Base-by-base conservation (phyloP, 2,888 invertebrate genomes). In the Dexiosoma caninum region DNA sequence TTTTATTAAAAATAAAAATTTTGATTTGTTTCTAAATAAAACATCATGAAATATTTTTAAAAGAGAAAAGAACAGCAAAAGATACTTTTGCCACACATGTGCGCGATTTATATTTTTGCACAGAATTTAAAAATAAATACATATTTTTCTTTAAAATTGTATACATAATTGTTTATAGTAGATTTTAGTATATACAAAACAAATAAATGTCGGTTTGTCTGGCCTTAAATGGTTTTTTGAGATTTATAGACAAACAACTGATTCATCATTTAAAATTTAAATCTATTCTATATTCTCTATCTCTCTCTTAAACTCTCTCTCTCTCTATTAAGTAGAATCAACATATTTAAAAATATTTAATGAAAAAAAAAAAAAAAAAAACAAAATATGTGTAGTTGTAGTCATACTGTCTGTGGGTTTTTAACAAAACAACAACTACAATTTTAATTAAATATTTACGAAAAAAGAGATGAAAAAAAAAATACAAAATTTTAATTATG, bases 171-270 rank as follows among this genome's bases (percentile, higher is more conserved):
- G 37, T 71, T 37, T 69, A 44, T 51, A 60, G 23, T 32, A 40
- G 27, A 16, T 12, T 40, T 9, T 44, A 64, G 37, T 37, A 12
- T 23, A 76, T 46, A 44, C 37, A 70, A 30, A 53, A 44, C 37
- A 70, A 30, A 77, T 32, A 51, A 69, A 32, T 72, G 51, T 77
- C 62, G 66, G 55, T 21, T 49, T 53, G 57, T 72, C 71, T 80
- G 76, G 80, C 80, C 80, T 80, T 80, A 76, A 80, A 80, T 80
- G 79, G 79, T 66, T 67, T 59, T 16, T 44, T 16, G 14, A 67
- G 71, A 81, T 72, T 81, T 81, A 77, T 72, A 81, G 66, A 80
- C 80, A 53, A 76, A 72, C 76, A 81, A 81, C 80, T 81, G 80
- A 81, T 72, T 81, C 76, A 76, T 71, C 76, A 71, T 40, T 59